Conservation (phyloP, 2,797 vertebrate genomes). For the Tokudaia tokunoshimensis region DNA sequence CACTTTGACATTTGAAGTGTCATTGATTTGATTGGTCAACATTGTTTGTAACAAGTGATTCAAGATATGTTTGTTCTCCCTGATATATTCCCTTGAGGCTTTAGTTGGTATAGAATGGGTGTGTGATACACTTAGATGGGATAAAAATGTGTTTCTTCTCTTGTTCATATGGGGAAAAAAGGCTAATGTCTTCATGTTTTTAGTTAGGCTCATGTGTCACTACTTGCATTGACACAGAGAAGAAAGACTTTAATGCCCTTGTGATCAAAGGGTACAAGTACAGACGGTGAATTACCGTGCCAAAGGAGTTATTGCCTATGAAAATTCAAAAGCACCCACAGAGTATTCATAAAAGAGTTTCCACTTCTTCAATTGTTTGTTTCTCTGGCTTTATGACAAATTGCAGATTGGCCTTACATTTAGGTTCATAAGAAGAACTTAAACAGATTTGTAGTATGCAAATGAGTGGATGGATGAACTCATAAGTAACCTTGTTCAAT, state of each 20-base stretch:
- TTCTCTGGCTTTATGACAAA: conserved; percentile 60
- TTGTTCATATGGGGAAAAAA: conserved; percentile 32
- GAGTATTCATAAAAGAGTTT: conserved; percentile 54
- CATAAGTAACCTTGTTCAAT: conserved; percentile 58
- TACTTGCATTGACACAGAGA: conserved; percentile 67
- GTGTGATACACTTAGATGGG: not conserved
- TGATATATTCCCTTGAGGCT: conserved; percentile 35
- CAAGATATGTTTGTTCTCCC: conserved; percentile 57
- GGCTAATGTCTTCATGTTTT: conserved; percentile 66
- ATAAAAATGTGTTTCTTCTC: conserved; percentile 65
- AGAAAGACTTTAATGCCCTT: conserved; percentile 65
- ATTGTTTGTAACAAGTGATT: conserved; percentile 45
- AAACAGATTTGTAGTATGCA: conserved; percentile 29
- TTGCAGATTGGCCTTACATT: conserved; percentile 58
- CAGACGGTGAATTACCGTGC: conserved; percentile 51
- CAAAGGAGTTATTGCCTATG: conserved; percentile 69
- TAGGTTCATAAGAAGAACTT: conserved; percentile 48
- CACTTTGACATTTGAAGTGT: conserved; percentile 60
- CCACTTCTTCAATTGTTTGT: not conserved
- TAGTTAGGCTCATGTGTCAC: conserved; percentile 60
- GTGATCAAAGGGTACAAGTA: conserved; percentile 75
- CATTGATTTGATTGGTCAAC: conserved; percentile 54
- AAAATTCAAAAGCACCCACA: conserved; percentile 67
- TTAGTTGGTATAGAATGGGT: conserved; percentile 58
- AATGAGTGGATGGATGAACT: conserved; percentile 36